These are phyloP conservation scores for Alexandromys fortis DNA, from an alignment of 2,113 vertebrate species.

Conservation along the genomic window DNA sequence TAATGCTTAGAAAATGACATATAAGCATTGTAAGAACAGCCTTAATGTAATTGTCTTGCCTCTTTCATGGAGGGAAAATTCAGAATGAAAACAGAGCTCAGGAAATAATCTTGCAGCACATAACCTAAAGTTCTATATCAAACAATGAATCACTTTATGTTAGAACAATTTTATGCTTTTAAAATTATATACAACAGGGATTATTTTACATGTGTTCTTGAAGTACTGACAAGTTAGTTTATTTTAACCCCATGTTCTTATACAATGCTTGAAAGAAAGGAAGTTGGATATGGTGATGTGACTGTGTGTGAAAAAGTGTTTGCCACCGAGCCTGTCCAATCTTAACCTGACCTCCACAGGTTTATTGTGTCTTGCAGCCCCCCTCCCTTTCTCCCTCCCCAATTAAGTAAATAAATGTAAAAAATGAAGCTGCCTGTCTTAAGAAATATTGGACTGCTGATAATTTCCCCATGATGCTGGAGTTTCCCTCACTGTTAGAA, in stretches of 20 bases:
- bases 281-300: background rate
- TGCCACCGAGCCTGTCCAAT: background rate
- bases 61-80: background rate
- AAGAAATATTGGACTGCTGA: background rate
- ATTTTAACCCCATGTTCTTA: background rate
- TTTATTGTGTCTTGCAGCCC: background rate
- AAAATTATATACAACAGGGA: background rate
- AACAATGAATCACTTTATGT: slow-evolving; percentile 3
- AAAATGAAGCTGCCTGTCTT: background rate
- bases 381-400: too few relatives aligned
- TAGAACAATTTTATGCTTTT: slow-evolving; percentile 9
- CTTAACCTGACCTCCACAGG: too few relatives aligned
- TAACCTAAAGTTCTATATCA: background rate
- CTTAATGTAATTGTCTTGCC: background rate
- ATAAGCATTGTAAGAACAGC: background rate
- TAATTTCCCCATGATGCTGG: background rate
- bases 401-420: background rate
- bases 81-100: background rate
- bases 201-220: slow-evolving; percentile 29
- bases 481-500: background rate
- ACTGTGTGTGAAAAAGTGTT: background rate
- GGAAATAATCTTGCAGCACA: background rate
- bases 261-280: background rate
- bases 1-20: background rate
- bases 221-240: background rate